Evolutionary conservation across 2,888 invertebrate species (phyloP), one percentile per base, ranked within the genome.

Genomic region (Agrochola lota): DNA sequence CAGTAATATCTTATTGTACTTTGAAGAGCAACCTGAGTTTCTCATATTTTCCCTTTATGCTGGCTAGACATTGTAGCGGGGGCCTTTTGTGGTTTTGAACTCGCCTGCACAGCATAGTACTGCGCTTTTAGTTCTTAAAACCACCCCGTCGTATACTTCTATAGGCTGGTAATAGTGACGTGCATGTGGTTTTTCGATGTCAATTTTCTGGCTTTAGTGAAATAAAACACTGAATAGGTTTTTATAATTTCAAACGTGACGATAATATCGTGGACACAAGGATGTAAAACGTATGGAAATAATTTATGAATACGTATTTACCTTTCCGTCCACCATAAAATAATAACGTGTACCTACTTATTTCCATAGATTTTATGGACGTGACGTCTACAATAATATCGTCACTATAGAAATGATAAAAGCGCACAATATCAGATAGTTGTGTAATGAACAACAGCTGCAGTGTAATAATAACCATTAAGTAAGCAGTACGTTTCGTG

Each of bases 61-160:
- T 75, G 82, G 82, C 84, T 88, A 93, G 93, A 93, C 93, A 93
- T 93, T 94, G 95, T 93, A 89, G 88, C 90, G 71, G 83, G 92
- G 91, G 93, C 93, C 94, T 95, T 95, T 95, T 96, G 95, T 95
- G 94, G 94, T 93, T 93, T 91, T 85, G 86, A 89, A 90, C 90
- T 90, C 89, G 87, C 89, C 88, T 90, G 90, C 88, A 90, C 89
- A 85, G 88, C 90, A 89, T 85, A 90, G 91, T 88, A 90, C 89
- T 95, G 95, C 89, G 93, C 95, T 95, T 96, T 96, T 96, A 94
- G 94, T 94, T 95, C 94, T 94, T 94, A 92, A 92, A 94, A 90
- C 93, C 93, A 91, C 90, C 93, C 92, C 88, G 84, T 87, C 80
- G 70, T 78, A 73, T 83, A 82, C 66, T 52, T 63, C 70, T 77